Evolutionary conservation across 2,797 vertebrate species (phyloP).

Genomic region (Megaceryle alcyon): DNA sequence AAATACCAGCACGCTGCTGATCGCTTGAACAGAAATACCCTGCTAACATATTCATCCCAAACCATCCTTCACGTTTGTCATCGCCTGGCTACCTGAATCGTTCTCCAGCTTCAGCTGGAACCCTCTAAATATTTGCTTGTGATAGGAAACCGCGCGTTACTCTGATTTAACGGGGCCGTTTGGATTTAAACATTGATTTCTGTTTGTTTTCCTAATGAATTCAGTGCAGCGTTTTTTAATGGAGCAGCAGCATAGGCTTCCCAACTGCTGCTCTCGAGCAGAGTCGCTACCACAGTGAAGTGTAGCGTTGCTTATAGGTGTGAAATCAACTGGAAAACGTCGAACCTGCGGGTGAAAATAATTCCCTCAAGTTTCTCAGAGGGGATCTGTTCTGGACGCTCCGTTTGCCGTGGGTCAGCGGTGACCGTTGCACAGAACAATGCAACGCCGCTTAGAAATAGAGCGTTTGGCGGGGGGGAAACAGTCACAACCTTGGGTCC

Average conservation of each 20-base stretch:
- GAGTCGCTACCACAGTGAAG: neutral
- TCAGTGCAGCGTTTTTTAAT: neutral
- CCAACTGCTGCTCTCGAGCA: neutral
- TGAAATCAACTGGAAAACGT: neutral
- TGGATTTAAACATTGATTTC: slow-evolving; percentile 19
- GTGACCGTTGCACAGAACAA: neutral
- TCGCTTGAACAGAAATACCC: slow-evolving; percentile 21
- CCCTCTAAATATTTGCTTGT: neutral
- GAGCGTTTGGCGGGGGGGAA: fast-evolving
- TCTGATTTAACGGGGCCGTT: neutral
- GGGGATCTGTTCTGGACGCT: neutral
- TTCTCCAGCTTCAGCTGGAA: neutral
- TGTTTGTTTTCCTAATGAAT: slow-evolving; percentile 38
- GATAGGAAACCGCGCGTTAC: neutral
- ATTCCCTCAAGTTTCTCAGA: neutral
- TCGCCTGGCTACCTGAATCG: neutral
- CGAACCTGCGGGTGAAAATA: neutral
- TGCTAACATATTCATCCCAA: slow-evolving; percentile 1
- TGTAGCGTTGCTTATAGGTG: neutral
- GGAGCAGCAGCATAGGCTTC: neutral
- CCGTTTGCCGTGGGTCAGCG: neutral
- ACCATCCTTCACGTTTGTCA: slow-evolving; percentile 18
- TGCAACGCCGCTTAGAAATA: neutral
- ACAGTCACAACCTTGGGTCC: neutral
- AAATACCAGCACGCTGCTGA: slow-evolving; percentile 22